phyloP scores from a whole-genome alignment of 2,113 vertebrate genomes.

The Notechis scutatus region DNA sequence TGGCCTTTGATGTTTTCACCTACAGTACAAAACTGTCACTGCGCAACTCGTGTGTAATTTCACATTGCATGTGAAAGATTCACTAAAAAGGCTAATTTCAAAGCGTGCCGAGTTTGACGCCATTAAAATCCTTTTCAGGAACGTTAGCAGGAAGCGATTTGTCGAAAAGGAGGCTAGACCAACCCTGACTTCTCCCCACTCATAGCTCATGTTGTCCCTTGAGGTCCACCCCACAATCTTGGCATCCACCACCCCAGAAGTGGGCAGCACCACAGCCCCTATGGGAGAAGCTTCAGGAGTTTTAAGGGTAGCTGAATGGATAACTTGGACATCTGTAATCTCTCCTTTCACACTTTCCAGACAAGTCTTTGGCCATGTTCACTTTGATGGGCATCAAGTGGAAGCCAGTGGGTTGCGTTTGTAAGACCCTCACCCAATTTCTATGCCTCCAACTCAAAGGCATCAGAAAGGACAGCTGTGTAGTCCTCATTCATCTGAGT shows the following conservation, averaged over 20 bases:
- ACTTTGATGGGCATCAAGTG: not conserved
- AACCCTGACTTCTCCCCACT: not conserved
- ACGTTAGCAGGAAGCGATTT: constrained; percentile 25
- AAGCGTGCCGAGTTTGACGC: constrained; percentile 70
- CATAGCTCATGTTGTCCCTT: not conserved
- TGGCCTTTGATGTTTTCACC: constrained; percentile 83
- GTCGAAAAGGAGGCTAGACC: constrained; percentile 17
- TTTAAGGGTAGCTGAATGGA: not conserved
- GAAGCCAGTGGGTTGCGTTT: not conserved
- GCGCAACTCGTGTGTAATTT: constrained; percentile 77
- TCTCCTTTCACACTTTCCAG: not conserved
- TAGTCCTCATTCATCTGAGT: not conserved
- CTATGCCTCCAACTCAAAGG: not conserved
- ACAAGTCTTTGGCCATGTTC: not conserved
- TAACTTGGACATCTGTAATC: not conserved
- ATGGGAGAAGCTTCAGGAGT: not conserved
- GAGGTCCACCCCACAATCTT: not conserved
- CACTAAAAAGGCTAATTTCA: constrained; percentile 80
- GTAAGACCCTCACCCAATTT: not conserved
- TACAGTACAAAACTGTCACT: constrained; percentile 83
- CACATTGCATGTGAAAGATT: constrained; percentile 73
- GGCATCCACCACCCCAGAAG: not conserved
- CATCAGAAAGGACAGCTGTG: not conserved
- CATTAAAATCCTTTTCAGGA: constrained; percentile 56
- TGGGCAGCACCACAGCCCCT: not conserved